phyloP scores from a whole-genome alignment of 1,140 invertebrate species.

The Chrysopa pallens region DNA sequence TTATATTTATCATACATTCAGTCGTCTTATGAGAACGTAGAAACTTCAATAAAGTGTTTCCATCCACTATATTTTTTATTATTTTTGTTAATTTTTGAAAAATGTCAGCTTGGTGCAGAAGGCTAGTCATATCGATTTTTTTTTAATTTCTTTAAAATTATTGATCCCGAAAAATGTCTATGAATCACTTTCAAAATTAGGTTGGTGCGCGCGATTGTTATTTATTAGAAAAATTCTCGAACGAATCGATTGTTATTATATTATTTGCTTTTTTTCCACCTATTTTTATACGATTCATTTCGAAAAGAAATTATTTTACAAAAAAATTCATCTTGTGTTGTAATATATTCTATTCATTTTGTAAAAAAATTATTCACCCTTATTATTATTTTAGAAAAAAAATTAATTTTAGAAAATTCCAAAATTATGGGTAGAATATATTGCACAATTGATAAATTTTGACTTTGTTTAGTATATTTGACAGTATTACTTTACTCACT shows the following conservation, averaged over 20 bases:
- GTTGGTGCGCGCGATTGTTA: not conserved
- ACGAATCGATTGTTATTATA: not conserved
- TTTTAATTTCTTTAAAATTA: not conserved
- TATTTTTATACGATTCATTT: not conserved
- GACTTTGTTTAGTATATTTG: no score
- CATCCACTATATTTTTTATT: not conserved
- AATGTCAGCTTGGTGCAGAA: slow-evolving; percentile 1
- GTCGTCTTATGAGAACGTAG: not conserved
- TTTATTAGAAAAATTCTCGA: not conserved
- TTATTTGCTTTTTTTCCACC: not conserved
- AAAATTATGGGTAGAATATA: no score
- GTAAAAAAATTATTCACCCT: no score
- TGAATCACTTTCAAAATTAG: not conserved
- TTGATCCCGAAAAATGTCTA: not conserved
- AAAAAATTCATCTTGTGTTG: no score
- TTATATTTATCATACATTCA: not conserved
- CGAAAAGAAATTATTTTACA: not conserved
- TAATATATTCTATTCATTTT: no score
- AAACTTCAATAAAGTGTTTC: not conserved
- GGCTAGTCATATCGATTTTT: slow-evolving; percentile 1
- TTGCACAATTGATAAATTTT: no score
- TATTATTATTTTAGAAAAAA: no score
- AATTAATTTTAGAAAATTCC: no score
- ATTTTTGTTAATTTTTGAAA: not conserved
- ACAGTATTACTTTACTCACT: no score